A percentile compares a stretch with the other conserved stretches of the same genome.
Evolutionary conservation across 2,888 invertebrate species (phyloP).

Genomic region (Troides helena): DNA sequence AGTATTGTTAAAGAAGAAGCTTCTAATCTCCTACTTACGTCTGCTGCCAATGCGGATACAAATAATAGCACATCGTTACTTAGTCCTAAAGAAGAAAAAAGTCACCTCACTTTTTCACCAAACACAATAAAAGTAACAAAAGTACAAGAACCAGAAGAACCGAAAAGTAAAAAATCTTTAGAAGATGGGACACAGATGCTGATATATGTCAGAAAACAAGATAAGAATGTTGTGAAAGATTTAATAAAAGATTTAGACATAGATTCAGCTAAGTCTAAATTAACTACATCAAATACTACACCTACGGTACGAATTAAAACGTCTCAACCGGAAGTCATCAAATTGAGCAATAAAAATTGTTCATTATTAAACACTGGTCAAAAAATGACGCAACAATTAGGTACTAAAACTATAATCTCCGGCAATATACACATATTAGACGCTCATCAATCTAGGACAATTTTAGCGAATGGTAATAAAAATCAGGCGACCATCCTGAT

Average conservation of each 20-base stretch:
- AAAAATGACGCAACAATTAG: slow-evolving; percentile 68
- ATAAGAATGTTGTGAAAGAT: slow-evolving; percentile 83
- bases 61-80: slow-evolving; percentile 71
- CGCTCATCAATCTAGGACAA: slow-evolving; percentile 74
- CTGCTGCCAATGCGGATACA: slow-evolving; percentile 56
- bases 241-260: slow-evolving; percentile 79
- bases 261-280: slow-evolving; percentile 54
- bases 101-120: slow-evolving; percentile 86
- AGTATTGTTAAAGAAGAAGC: slow-evolving; percentile 73
- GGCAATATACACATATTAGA: slow-evolving; percentile 78
- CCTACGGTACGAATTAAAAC: slow-evolving; percentile 71
- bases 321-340: slow-evolving; percentile 65
- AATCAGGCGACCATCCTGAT: slow-evolving; percentile 74
- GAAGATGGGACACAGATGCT: slow-evolving; percentile 78
- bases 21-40: slow-evolving; percentile 71
- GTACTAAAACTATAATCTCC: slow-evolving; percentile 75
- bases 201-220: slow-evolving; percentile 70
- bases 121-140: slow-evolving; percentile 83
- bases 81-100: slow-evolving; percentile 84
- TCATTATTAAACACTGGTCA: slow-evolving; percentile 72
- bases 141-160: slow-evolving; percentile 62
- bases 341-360: slow-evolving; percentile 71
- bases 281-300: slow-evolving; percentile 44
- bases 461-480: slow-evolving; percentile 72
- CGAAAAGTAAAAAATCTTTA: slow-evolving; percentile 50